These are phyloP conservation scores for Narcine bancroftii DNA, from an alignment of 2,113 vertebrate genomes.

Conservation along the genomic window DNA sequence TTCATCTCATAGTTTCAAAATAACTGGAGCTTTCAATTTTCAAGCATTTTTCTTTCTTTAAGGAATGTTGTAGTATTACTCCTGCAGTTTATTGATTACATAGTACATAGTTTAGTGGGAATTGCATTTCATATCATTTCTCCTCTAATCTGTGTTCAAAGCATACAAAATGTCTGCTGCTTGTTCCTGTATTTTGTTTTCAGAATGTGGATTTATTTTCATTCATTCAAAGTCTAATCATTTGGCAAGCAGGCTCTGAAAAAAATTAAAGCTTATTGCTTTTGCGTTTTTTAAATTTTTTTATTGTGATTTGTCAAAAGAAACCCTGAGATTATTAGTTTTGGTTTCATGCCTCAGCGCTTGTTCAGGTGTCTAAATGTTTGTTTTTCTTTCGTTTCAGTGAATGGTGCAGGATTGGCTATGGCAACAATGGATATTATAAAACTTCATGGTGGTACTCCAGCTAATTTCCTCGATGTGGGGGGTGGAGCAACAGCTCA, in stretches of 20 bases:
- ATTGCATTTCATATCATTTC: not conserved
- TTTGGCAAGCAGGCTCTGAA: not conserved
- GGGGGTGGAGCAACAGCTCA: slow-evolving; percentile 39
- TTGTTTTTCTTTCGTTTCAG: not conserved
- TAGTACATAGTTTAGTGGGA: not conserved
- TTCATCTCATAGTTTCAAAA: not conserved
- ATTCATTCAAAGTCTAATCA: not conserved
- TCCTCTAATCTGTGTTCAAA: not conserved
- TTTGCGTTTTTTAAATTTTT: not conserved
- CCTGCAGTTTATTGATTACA: not conserved
- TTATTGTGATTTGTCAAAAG: not conserved
- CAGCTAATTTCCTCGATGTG: slow-evolving; percentile 38
- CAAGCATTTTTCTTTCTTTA: not conserved
- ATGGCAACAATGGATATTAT: slow-evolving; percentile 41
- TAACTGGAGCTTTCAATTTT: not conserved
- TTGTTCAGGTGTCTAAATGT: too few relatives aligned
- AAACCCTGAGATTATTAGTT: not conserved
- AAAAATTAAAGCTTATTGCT: not conserved
- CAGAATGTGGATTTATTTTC: not conserved
- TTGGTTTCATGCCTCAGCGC: not conserved
- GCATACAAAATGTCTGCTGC: not conserved
- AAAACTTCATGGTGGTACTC: slow-evolving; percentile 38
- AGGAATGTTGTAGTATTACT: not conserved
- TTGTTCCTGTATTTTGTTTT: not conserved
- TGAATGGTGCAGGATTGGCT: slow-evolving; percentile 39